Base-by-base conservation (phyloP, 2,797 vertebrate species). In the Pangasius djambal region DNA sequence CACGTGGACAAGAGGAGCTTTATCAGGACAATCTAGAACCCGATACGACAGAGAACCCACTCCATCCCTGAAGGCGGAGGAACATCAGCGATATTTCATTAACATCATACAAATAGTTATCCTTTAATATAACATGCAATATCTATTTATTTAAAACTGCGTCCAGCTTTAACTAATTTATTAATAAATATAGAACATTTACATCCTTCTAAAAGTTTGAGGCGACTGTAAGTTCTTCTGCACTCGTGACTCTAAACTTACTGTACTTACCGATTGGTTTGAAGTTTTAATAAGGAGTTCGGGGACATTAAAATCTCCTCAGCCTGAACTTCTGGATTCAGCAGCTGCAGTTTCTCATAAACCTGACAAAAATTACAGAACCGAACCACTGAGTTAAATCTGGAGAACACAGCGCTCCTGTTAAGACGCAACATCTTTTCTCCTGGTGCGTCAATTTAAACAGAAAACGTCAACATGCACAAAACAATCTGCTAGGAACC, bases 301-400 rank as follows among this genome's bases (percentile, higher is more conserved):
- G 98, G 98, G 50, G 98, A 97, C 97, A 99, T 98, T 93, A 99
- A 93, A 89, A 99, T 96, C 90, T 97, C 97, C 25, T 96, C 97
- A 20, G 96, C 93, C 92, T 96, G 95, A 34, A 96, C 91, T 92
- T 96, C 95, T 18, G 98, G 97, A 92, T 95, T 96, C 89, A 97
- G 82, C 89, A 99, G 94, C 77, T 93, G 94, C 72, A 99, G 94
- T 88, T 97, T 97, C 93, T 99, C 98, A 94, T 98, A 99, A 52
- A 99, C 98, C 99, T 99, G 91, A 40, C 13, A 28, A 89, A 93
- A 93, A 59, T 7, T 0, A 59, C 55, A 93, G 92, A 37, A 74
- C 52, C 90, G 92, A 61, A 16, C 6, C 20, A 25, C 16, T 87
- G 40, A 31, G 86, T 90, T 40, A 91, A 89, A 88, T 85, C 88